Evolutionary conservation across 2,888 invertebrate species (phyloP).

Genomic region (Sceliomorpha sp.): DNA sequence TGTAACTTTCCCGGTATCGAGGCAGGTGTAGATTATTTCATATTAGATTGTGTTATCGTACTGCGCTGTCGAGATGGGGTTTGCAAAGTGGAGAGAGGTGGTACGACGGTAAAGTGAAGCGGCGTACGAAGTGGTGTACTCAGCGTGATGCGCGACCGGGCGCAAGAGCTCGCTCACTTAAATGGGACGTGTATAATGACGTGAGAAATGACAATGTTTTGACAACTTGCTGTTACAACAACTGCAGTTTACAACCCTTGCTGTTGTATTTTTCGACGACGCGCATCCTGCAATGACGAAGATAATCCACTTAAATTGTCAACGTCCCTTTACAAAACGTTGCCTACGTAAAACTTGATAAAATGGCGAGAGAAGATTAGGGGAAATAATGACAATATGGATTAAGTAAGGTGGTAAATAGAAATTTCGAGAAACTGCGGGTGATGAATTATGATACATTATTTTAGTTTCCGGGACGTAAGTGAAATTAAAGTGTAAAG

Average conservation of each 20-base stretch:
- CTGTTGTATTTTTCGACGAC: conserved; percentile 37
- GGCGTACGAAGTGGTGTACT: conserved; percentile 49
- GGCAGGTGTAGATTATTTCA: conserved; percentile 60
- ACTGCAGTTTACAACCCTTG: conserved; percentile 54
- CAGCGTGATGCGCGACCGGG: conserved; percentile 47
- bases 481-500: too few species aligned
- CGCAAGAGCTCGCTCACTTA: conserved; percentile 61
- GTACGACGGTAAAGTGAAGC: conserved; percentile 53
- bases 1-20: conserved; percentile 18
- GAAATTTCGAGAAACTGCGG: too few species aligned
- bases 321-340: conserved; percentile 37
- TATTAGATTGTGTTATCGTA: conserved; percentile 61
- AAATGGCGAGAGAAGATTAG: too few species aligned
- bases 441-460: too few species aligned
- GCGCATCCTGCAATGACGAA: conserved; percentile 15
- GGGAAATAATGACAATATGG: too few species aligned
- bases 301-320: conserved; percentile 27
- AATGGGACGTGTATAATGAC: conserved; percentile 72
- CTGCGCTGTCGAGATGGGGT: conserved; percentile 41
- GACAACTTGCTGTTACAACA: conserved; percentile 66
- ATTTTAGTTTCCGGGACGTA: too few species aligned
- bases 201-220: conserved; percentile 76
- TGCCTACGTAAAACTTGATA: not conserved
- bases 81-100: conserved; percentile 54
- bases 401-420: too few species aligned